Evolutionary conservation across 2,888 invertebrate species (phyloP), one percentile per base, ranked within the genome.

Genomic region (Andrena dorsata): DNA sequence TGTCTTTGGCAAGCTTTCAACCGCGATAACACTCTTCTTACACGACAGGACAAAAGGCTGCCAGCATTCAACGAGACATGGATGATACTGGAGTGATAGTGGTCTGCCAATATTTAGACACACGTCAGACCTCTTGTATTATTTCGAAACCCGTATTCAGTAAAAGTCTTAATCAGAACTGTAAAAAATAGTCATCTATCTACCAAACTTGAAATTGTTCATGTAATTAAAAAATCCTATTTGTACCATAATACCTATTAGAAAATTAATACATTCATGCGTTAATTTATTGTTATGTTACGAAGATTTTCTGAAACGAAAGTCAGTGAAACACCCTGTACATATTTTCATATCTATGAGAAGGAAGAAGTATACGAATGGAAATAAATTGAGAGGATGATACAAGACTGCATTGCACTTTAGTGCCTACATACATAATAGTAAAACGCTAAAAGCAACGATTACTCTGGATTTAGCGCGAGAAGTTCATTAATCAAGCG

Each of bases 1-100:
- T 87, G 86, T 81, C 74, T 65, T 74, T 86, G 86, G 87, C 86
- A 83, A 74, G 13, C 61, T 74, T 69, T 81, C 87, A 83, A 83
- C 70, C 78, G 30, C 56, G 58, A 73, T 75, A 69, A 86, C 80
- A 68, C 65, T n/a, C 72, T 80, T 65, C 84, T 77, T 71, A 78
- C 66, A 51, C 32, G 56, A 47, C 64, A 60, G 72, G 58, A 68
- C 76, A 47, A 60, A 80, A 61, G 30, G 60, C 74, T 76, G 82
- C 82, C 82, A 82, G 68, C 47, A 71, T 82, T 82, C 82, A 76
- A 58, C 68, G 58, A 13, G 64, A 66, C 56, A 35, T 13, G 70
- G 65, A 71, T 80, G 49, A 79, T 41, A 41, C 41, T 41, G 41
- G 68, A 74, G 74, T 66, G 68, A 60, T 68, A 66, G 30, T 7